Evolutionary conservation across 2,888 invertebrate genomes (phyloP), one percentile per base, ranked within the genome.

Genomic region (Podotricha telesiphe): DNA sequence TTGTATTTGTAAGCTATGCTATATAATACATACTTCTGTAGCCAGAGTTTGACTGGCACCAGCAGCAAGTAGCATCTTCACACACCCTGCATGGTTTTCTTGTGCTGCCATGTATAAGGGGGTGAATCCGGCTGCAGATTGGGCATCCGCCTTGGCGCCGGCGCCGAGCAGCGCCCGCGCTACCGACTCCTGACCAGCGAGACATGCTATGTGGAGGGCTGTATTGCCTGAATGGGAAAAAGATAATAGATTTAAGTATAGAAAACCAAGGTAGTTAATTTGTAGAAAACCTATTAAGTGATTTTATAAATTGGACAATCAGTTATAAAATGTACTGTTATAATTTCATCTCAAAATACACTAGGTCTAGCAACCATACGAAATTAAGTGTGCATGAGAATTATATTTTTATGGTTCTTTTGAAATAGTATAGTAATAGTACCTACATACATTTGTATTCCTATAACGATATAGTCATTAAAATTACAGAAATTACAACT

Each of bases 81-180:
- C 99, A 78, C 98, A 98, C 8, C 95, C 95, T 73, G 98, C 98
- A 84, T 99, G 98, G 86, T 98, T 98, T 88, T 99, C 99, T 91
- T 99, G 99, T 11, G 99, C 98, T 4, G 99, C 99, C 99, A 99
- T 99, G 87, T 99, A 99, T 55, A 99, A 94, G 0, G 99, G 99
- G 0, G 99, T 99, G 92, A 99, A 99, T 55, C 99, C 99, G 85
- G 98, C 99, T 76, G 98, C 96, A 0, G 98, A 98, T 87, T 99
- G 99, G 15, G 98, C 98, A 89, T 99, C 99, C 78, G 99, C 97
- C 82, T 97, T 96, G 78, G 99, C 99, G 78, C 97, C 97, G 81
- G 97, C 95, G 78, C 97, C 96, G 62, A 99, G 96, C 76, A 99
- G 94, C 80, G 99, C 95, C 82, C 96, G 96, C 66, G 99, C 98